Evolutionary conservation across 2,797 vertebrate genomes (phyloP).

Genomic region (Pipistrellus nathusii): DNA sequence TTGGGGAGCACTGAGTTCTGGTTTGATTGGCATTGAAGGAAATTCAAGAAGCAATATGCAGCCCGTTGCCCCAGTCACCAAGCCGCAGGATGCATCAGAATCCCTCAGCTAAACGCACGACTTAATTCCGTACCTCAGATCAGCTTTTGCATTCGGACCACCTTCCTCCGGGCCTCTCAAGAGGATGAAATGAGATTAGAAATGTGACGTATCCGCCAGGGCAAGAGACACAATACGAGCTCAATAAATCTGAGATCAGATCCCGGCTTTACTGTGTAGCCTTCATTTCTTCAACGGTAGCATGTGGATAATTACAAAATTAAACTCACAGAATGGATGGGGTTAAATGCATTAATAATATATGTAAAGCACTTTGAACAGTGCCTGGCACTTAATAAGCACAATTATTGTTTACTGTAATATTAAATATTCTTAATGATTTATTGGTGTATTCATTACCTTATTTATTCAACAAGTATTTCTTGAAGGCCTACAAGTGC

Average conservation of each 20-base stretch:
- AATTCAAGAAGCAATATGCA: neutral
- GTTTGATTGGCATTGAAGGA: neutral
- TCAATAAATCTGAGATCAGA: neutral
- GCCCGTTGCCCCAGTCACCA: rapidly evolving
- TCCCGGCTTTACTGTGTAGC: neutral
- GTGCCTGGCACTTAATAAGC: neutral
- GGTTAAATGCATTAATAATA: neutral
- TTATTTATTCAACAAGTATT: neutral
- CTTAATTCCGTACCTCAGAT: neutral
- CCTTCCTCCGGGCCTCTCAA: neutral
- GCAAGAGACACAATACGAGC: neutral
- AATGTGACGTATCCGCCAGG: neutral
- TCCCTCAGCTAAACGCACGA: neutral
- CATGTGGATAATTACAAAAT: neutral
- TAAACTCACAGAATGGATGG: neutral
- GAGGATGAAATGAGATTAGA: slow-evolving; percentile 13
- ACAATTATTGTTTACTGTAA: neutral
- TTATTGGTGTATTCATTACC: neutral
- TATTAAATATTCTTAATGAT: neutral
- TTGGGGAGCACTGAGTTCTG: neutral
- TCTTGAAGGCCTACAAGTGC: neutral
- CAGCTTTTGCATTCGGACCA: neutral
- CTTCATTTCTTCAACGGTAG: neutral
- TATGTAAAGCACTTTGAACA: neutral
- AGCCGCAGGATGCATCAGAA: neutral